Percentiles rank a stretch among this genome's conserved stretches.
These are phyloP conservation scores for Lepidurus apus DNA, from an alignment of 1,140 invertebrate species.

Conservation along the genomic window DNA sequence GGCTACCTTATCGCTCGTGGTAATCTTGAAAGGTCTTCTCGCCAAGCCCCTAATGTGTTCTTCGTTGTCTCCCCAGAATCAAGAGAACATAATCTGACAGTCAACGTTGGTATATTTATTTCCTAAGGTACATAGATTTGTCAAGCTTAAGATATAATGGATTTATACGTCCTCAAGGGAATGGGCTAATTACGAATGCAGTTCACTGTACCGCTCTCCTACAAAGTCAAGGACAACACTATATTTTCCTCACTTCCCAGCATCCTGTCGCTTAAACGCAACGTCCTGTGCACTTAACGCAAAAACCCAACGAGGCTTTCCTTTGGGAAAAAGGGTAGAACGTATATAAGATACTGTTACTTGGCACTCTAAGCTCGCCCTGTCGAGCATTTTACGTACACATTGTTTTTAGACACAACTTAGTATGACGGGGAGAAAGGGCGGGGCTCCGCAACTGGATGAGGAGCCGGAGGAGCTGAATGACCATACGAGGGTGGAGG, in stretches of 20 bases:
- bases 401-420: background rate
- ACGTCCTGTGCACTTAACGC: background rate
- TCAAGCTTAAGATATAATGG: background rate
- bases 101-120: slow-evolving; percentile 12
- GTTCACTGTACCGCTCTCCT: background rate
- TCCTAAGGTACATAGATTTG: background rate
- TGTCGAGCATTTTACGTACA: background rate
- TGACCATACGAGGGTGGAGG: background rate
- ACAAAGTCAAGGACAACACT: slow-evolving; percentile 9
- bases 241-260: background rate
- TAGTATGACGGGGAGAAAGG: background rate
- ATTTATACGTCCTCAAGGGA: background rate
- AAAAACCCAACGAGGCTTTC: background rate
- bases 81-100: background rate
- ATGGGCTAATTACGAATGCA: background rate
- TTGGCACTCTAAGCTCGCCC: background rate
- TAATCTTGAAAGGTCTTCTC: background rate
- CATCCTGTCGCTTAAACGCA: background rate
- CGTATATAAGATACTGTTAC: background rate
- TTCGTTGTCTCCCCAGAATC: background rate
- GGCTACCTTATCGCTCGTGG: background rate
- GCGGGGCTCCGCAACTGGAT: background rate
- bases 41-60: background rate
- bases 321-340: too few species aligned
- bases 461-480: background rate